These are phyloP conservation scores for Thermophis baileyi DNA, from an alignment of 2,113 vertebrate species.

Conservation along the genomic window DNA sequence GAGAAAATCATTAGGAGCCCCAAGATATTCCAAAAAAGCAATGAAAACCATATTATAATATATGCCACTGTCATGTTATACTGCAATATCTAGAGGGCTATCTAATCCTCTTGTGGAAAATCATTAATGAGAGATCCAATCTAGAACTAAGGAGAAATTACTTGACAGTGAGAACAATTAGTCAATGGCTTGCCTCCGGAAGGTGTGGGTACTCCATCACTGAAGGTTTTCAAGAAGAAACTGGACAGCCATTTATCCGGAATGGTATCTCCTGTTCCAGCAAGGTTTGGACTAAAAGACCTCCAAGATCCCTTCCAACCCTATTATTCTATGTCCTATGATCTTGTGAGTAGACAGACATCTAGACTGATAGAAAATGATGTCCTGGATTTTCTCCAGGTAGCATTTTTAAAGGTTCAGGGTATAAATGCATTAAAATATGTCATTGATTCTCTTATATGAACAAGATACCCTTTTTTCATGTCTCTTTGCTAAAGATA, in stretches of 20 bases:
- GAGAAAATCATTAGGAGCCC: background rate
- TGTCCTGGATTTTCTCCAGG: background rate
- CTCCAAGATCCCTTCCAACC: background rate
- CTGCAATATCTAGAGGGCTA: background rate
- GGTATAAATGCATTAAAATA: background rate
- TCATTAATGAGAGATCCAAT: background rate
- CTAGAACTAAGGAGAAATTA: background rate
- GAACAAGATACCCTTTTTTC: background rate
- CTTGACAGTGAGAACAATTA: background rate
- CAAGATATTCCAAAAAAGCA: background rate
- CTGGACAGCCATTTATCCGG: background rate
- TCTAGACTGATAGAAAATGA: background rate
- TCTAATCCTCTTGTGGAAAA: background rate
- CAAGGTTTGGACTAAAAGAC: background rate
- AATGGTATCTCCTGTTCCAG: background rate
- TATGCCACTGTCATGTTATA: background rate
- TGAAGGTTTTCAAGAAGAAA: background rate
- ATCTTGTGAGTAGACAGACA: background rate
- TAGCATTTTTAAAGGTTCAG: background rate
- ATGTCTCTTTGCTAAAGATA: background rate
- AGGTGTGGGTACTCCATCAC: background rate
- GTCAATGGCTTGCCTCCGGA: background rate
- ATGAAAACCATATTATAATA: background rate
- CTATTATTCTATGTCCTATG: background rate
- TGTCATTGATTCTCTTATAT: background rate